Percentiles rank a stretch among this genome's conserved stretches.
Conservation (phyloP, 2,888 invertebrate species). For the Listrodromus nycthemerus region DNA sequence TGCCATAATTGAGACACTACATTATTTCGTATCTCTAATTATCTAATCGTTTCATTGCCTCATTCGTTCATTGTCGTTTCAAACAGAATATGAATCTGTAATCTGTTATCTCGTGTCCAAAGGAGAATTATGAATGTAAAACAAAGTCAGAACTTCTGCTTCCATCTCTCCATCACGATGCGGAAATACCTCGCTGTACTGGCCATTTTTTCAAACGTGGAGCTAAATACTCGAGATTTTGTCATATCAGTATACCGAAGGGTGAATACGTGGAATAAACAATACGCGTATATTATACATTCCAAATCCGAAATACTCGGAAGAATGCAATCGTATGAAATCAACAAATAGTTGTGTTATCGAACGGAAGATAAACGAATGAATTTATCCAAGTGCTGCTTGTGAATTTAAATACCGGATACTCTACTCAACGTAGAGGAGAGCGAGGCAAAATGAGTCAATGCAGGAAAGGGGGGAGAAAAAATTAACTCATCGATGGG, state of each 20-base stretch:
- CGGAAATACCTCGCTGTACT: slow-evolving; percentile 40
- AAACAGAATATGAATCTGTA: slow-evolving; percentile 45
- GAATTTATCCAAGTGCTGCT: too few relatives aligned
- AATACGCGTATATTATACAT: slow-evolving; percentile 5
- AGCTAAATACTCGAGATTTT: slow-evolving; percentile 23
- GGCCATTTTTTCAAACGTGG: slow-evolving; percentile 45
- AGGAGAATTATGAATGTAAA: slow-evolving; percentile 43
- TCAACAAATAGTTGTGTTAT: too few relatives aligned
- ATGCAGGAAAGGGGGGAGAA: too few relatives aligned
- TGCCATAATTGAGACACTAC: too few relatives aligned
- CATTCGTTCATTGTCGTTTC: slow-evolving; percentile 15
- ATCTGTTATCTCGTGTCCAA: slow-evolving; percentile 27
- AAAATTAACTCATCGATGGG: too few relatives aligned
- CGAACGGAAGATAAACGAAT: neutral
- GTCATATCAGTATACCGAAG: slow-evolving; percentile 18
- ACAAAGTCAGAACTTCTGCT: slow-evolving; percentile 27
- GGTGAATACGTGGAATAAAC: slow-evolving; percentile 21
- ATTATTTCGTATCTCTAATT: too few relatives aligned
- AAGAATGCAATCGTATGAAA: too few relatives aligned
- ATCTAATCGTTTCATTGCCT: slow-evolving; percentile 43
- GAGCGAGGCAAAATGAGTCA: too few relatives aligned
- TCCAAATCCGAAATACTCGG: neutral
- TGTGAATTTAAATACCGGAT: neutral
- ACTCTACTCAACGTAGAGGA: too few relatives aligned
- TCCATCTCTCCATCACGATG: neutral